A percentile compares a stretch with the other conserved stretches of the same genome.
Conservation (phyloP, 2,113 vertebrate species). For the Ochotona curzoniae region DNA sequence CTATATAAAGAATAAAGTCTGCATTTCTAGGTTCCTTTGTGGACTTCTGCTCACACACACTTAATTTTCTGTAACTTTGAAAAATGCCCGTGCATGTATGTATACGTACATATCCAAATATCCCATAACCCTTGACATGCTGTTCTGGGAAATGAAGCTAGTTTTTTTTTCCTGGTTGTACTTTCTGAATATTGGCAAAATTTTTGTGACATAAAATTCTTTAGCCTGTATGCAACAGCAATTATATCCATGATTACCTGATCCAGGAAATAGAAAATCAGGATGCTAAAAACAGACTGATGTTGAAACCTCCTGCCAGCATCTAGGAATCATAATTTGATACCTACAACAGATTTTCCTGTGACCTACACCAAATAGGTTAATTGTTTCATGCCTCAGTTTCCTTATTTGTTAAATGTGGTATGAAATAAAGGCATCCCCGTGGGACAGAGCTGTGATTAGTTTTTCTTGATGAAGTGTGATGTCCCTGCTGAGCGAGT, state of each 20-base stretch:
- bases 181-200: constrained; percentile 38
- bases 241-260: not conserved
- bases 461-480: not conserved
- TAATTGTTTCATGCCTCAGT: constrained; percentile 48
- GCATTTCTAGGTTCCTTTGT: not conserved
- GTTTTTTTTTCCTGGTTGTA: constrained; percentile 1
- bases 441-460: not conserved
- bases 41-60: not conserved
- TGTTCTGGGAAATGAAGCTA: not conserved
- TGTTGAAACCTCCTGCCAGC: not conserved
- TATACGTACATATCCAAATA: not conserved
- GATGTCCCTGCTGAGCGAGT: not conserved
- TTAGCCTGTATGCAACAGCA: not conserved
- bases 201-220: constrained; percentile 37
- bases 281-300: not conserved
- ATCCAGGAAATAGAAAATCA: constrained; percentile 51
- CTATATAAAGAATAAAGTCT: not conserved
- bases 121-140: not conserved
- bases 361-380: not conserved
- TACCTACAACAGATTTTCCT: not conserved
- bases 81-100: not conserved
- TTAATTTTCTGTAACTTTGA: constrained; percentile 32
- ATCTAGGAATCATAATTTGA: constrained; percentile 1
- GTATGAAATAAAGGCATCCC: constrained; percentile 32
- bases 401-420: constrained; percentile 61